Evolutionary conservation across 2,113 vertebrate genomes (phyloP), one percentile per base, ranked within the genome.

Genomic region (Philantomba maxwellii): DNA sequence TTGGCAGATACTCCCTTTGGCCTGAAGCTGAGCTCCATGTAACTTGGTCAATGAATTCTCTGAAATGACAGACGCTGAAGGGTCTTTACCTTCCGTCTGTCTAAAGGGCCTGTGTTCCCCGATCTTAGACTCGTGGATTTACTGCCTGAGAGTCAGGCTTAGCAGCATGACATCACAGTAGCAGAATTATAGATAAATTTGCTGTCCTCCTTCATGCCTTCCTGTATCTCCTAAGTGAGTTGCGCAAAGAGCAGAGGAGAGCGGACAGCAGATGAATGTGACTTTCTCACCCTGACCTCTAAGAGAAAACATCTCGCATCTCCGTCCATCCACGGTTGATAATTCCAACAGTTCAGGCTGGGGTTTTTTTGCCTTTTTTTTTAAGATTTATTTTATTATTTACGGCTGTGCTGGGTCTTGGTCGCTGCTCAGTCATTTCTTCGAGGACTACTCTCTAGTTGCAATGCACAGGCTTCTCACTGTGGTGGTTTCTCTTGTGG

Each of bases 11-110:
- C 81, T 26, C 0, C 89, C 26, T 64, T 80, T 93, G 49, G 55
- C 11, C 0, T 81, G 60, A 89, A 83, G 51, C 33, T 87, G 64
- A 21, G 90, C 88, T 77, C 85, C 90, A 51, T 96, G 87, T 91
- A 92, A 82, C 89, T 95, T 93, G 91, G 92, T 93, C 81, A 51
- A 6, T 92, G 62, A 90, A 90, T 95, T 89, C 77, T 95, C 49
- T 53, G 83, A 93, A 89, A 55, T n/a, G 6, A 2, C 5, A 77
- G 87, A 60, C 14, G 8, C 53, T 94, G 89, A 96, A 64, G n/a
- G 23, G 47, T 89, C 77, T 92, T 78, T 36, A 33, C 70, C 70
- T 66, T 92, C 26, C 33, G 96, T 64, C 80, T 57, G 75, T 70
- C 73, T 60, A 53, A 73, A 51, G 21, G 39, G 17, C 55, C 17